Evolutionary conservation across 2,888 invertebrate species (phyloP).

Genomic region (Apotomis betuletana): DNA sequence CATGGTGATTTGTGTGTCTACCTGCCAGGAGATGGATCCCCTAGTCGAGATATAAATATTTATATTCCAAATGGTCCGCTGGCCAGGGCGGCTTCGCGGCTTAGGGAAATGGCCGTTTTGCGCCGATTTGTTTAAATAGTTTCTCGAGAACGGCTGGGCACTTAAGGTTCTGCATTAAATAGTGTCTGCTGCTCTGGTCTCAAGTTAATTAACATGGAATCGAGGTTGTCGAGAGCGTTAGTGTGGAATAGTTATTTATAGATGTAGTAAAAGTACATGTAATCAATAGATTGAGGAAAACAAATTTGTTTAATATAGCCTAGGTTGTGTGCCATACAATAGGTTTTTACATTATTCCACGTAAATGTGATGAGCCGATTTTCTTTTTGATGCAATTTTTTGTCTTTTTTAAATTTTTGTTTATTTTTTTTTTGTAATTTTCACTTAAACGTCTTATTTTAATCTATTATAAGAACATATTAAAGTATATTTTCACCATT

Average conservation of each 20-base stretch:
- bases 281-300: background rate
- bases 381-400: too few species aligned
- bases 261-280: background rate
- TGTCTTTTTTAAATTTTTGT: too few species aligned
- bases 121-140: constrained; percentile 15
- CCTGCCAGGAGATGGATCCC: constrained; percentile 32
- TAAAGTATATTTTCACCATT: too few species aligned
- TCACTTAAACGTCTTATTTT: too few species aligned
- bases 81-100: background rate
- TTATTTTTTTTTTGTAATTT: too few species aligned
- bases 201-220: constrained; percentile 8
- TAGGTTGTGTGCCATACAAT: too few species aligned
- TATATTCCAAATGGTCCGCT: constrained; percentile 9
- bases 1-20: constrained; percentile 38
- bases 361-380: too few species aligned
- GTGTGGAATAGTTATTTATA: background rate
- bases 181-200: background rate
- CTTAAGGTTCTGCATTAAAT: constrained; percentile 12
- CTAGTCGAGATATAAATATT: constrained; percentile 31
- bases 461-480: too few species aligned
- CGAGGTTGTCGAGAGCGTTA: background rate
- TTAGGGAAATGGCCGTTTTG: constrained; percentile 10
- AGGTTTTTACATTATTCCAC: too few species aligned
- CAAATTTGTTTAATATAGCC: too few species aligned
- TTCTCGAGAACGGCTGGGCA: constrained; percentile 29